These are phyloP conservation scores for Drosophila recens DNA, from an alignment of 2,888 invertebrate genomes.

Conservation along the genomic window DNA sequence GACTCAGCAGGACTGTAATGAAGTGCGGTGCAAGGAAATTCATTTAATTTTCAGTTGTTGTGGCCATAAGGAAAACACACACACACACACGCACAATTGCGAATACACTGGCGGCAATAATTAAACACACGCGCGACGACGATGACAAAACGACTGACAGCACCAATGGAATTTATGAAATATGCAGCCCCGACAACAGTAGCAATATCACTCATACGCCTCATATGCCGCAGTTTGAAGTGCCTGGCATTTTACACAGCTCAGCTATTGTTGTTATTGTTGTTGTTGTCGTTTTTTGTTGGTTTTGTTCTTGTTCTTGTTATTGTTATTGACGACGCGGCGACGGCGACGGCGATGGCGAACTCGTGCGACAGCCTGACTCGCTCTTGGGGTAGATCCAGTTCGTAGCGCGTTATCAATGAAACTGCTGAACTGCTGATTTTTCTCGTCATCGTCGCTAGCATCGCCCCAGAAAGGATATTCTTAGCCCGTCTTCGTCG, in stretches of 20 bases:
- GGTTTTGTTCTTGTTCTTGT: slow-evolving; percentile 30
- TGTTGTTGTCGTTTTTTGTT: slow-evolving; percentile 30
- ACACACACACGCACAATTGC: neutral
- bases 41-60: slow-evolving; percentile 35
- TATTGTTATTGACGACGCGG: slow-evolving; percentile 25
- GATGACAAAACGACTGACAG: slow-evolving; percentile 24
- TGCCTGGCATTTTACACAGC: slow-evolving; percentile 12
- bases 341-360: slow-evolving; percentile 42
- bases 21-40: neutral
- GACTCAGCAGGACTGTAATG: slow-evolving; percentile 7
- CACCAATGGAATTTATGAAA: slow-evolving; percentile 48
- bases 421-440: slow-evolving; percentile 82
- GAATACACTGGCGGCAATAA: slow-evolving; percentile 26
- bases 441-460: slow-evolving; percentile 78
- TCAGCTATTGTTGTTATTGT: slow-evolving; percentile 16
- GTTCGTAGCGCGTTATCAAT: slow-evolving; percentile 83
- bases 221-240: slow-evolving; percentile 19
- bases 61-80: slow-evolving; percentile 18
- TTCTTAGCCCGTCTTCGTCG: slow-evolving; percentile 26
- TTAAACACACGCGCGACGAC: slow-evolving; percentile 66
- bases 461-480: slow-evolving; percentile 73
- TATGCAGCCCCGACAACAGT: slow-evolving; percentile 37
- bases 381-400: slow-evolving; percentile 67
- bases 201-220: slow-evolving; percentile 38
- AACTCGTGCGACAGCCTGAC: slow-evolving; percentile 42